Conservation (phyloP, 2,113 vertebrate species). For the Rhinopomastus cyanomelas region DNA sequence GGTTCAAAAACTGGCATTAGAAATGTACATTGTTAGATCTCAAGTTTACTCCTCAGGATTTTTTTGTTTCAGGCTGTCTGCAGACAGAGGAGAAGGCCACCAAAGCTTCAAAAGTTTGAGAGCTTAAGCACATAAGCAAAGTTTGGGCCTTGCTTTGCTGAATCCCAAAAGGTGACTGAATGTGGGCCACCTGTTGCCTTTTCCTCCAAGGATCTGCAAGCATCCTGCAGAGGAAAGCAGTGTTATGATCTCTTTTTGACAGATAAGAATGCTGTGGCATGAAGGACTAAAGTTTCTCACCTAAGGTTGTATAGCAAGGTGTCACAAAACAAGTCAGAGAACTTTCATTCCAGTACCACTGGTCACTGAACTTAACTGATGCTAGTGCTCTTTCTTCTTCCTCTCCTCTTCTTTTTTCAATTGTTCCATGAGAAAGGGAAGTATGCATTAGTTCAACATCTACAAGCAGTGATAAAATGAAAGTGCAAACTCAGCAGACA, state of each 20-base stretch:
- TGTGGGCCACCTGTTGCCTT: neutral
- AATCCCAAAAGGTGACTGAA: neutral
- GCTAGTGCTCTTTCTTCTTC: neutral
- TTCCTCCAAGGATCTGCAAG: neutral
- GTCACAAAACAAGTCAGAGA: neutral
- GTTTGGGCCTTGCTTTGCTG: neutral
- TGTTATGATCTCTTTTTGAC: neutral
- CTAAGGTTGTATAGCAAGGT: neutral
- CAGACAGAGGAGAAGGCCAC: neutral
- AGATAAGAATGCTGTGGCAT: neutral
- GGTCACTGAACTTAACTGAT: neutral
- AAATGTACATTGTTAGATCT: neutral
- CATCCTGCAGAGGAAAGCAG: neutral
- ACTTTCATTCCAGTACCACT: neutral
- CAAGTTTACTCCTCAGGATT: neutral
- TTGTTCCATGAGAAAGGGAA: constrained; percentile 5
- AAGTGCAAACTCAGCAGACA: neutral
- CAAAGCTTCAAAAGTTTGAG: neutral
- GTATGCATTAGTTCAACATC: neutral
- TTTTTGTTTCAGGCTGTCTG: constrained; percentile 9
- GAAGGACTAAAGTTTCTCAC: neutral
- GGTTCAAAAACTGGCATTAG: neutral
- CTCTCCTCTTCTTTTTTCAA: neutral
- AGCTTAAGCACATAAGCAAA: neutral
- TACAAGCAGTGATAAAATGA: neutral